Conservation (phyloP, 2,113 vertebrate species). For the Bubo scandiacus region DNA sequence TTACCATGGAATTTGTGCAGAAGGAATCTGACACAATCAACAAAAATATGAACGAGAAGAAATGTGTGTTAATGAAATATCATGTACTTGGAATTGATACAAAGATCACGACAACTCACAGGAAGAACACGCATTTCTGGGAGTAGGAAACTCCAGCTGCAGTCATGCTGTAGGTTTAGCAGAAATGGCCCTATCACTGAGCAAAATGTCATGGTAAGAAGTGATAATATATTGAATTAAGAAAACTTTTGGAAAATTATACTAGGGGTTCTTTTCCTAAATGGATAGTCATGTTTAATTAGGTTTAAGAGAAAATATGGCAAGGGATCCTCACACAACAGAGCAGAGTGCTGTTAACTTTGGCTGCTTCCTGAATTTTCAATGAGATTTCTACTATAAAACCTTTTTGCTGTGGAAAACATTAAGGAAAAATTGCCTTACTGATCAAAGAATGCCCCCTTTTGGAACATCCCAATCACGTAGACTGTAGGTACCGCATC, state of each 20-base stretch:
- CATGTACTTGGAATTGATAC: background rate
- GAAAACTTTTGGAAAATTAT: background rate
- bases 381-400: slow-evolving; percentile 8
- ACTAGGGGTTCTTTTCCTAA: slow-evolving; percentile 5
- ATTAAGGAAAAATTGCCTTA: background rate
- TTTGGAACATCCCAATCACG: background rate
- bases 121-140: background rate
- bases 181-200: background rate
- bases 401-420: background rate
- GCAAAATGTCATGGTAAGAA: background rate
- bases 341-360: slow-evolving; percentile 53
- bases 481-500: background rate
- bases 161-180: background rate
- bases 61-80: slow-evolving; percentile 38
- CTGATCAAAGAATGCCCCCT: slow-evolving; percentile 27
- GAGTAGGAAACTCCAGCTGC: background rate
- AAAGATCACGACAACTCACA: background rate
- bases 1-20: slow-evolving; percentile 14
- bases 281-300: slow-evolving; percentile 41
- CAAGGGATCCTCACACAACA: slow-evolving; percentile 21
- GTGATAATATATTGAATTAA: background rate
- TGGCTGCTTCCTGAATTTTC: slow-evolving; percentile 50
- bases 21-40: slow-evolving; percentile 26
- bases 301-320: slow-evolving; percentile 53
- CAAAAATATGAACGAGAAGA: slow-evolving; percentile 24